Percentiles rank a stretch among this genome's conserved stretches.
Evolutionary conservation across 2,888 invertebrate species (phyloP).

Genomic region (Troides helena): DNA sequence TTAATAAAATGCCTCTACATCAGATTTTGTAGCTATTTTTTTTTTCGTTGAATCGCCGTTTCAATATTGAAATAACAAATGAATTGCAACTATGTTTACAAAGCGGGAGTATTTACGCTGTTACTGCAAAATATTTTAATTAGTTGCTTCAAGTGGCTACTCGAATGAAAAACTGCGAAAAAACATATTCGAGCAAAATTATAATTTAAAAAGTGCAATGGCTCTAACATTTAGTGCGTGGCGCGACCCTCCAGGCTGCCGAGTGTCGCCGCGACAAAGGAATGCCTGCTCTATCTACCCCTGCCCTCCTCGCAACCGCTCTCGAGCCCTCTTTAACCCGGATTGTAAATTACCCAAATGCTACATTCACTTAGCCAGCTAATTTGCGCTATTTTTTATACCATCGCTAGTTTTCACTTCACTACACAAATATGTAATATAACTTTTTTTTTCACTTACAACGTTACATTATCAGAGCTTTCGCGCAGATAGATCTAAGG

Average conservation of each 20-base stretch:
- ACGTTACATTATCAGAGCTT: not conserved
- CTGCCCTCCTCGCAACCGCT: conserved; percentile 45
- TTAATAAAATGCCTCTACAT: not conserved
- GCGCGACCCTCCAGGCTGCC: conserved; percentile 26
- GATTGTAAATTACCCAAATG: conserved; percentile 51
- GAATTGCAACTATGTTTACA: not conserved
- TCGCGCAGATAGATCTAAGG: conserved; percentile 2
- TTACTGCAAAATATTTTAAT: conserved; percentile 23
- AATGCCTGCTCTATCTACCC: conserved; percentile 61
- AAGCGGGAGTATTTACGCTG: not conserved
- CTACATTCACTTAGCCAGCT: conserved; percentile 29
- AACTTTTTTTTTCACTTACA: conserved; percentile 4
- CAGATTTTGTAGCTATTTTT: not conserved
- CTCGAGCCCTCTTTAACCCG: conserved; percentile 50
- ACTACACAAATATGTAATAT: conserved; percentile 1
- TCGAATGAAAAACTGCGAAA: conserved; percentile 21
- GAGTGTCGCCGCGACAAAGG: conserved; percentile 49
- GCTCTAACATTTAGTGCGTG: conserved; percentile 30
- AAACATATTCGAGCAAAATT: conserved; percentile 29
- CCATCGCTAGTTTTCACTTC: conserved; percentile 17
- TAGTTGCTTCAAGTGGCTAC: conserved; percentile 23
- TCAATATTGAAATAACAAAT: not conserved
- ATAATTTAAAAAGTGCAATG: conserved; percentile 31
- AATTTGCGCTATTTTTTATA: conserved; percentile 23
- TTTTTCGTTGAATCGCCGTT: not conserved